Evolutionary conservation across 2,888 invertebrate species (phyloP), one percentile per base, ranked within the genome.

Genomic region (Stomorhina lunata): DNA sequence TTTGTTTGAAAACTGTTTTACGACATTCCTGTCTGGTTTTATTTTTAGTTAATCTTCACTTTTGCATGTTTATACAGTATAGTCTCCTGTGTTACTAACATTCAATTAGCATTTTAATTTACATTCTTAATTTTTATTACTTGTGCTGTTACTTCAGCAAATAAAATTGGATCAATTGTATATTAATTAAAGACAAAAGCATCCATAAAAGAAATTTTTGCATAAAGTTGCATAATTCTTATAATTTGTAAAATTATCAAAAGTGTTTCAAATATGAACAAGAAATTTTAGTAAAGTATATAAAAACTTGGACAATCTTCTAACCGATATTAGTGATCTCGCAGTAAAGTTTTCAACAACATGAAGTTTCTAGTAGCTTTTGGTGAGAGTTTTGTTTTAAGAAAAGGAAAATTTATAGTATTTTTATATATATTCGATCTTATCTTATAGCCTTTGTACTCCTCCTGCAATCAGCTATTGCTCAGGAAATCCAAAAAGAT

Each of bases 301-400:
- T 73, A 73, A 73, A 73, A 53, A 3, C 25, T 4, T 6, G 29
- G 29, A 7, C 0, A 10, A 2, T 1, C 9, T 7, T 4, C 6
- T n/a, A 5, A 32, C 0, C 40, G 15, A 9, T 20, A 63, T 10
- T 43, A 73, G 73, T 73, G 15, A 32, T 29, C 4, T 40, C 40
- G 43, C 22, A 32, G 40, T 22, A 20, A n/a, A 32, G 5, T 29
- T n/a, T n/a, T n/a, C n/a, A n/a, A 1, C 63, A 73, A 73, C 29
- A 73, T 73, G 73, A 73, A 63, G 20, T 20, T 73, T 29, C 53
- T 73, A 22, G 22, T 48, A 40, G 10, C 53, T 32, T 73, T 73
- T 29, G 53, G 73, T 73, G 53, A 73, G 53, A 15, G 0, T 15
- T 2, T 17, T 61, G n/a, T 6, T 4, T 48, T 0, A 3, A 22